These are phyloP conservation scores for Mustela lutreola DNA, from an alignment of 2,113 vertebrate species.

Conservation along the genomic window DNA sequence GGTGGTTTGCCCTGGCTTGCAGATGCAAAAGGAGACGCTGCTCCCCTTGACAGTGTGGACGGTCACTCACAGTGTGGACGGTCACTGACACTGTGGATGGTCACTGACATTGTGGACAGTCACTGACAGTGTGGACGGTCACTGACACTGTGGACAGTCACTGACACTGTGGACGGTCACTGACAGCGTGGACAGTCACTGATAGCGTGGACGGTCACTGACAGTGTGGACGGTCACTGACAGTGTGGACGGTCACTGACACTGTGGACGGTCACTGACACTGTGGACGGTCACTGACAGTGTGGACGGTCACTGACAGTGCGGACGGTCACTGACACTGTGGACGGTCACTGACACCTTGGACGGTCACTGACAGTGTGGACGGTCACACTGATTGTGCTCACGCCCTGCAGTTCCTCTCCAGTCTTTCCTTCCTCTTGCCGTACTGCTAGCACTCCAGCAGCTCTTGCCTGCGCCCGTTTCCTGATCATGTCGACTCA, in stretches of 20 bases:
- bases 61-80: too few species aligned
- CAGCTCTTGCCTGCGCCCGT: background rate
- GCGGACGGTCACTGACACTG: too few species aligned
- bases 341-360: too few species aligned
- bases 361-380: background rate
- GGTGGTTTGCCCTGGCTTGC: background rate
- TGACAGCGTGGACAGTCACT: background rate
- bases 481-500: background rate
- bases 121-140: background rate
- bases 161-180: too few species aligned
- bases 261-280: too few species aligned
- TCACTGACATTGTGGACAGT: too few species aligned
- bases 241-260: too few species aligned
- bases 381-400: background rate
- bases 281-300: too few species aligned
- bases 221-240: too few species aligned
- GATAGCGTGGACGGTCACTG: too few species aligned
- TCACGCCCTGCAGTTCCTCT: background rate
- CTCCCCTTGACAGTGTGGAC: background rate
- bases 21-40: background rate
- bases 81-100: background rate
- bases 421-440: background rate
- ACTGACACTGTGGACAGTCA: too few species aligned
- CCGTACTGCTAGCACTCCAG: background rate
- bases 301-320: too few species aligned